Percentiles rank a stretch among this genome's conserved stretches.
These are phyloP conservation scores for Caenorhabditis wallacei DNA, from an alignment of 2,888 invertebrate genomes.

Conservation along the genomic window DNA sequence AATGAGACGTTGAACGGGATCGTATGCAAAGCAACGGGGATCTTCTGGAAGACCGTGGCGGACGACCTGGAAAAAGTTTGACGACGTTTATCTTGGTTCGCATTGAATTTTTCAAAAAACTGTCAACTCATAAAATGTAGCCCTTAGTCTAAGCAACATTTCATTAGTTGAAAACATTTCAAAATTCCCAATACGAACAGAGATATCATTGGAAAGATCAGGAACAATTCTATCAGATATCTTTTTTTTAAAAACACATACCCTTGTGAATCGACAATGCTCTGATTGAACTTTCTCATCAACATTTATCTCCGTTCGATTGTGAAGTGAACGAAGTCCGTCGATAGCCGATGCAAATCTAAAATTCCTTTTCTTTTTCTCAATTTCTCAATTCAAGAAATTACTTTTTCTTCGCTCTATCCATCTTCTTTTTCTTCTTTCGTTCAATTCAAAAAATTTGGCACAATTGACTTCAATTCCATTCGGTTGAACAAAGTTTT, in stretches of 20 bases:
- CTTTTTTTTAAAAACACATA: not conserved
- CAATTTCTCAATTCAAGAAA: not conserved
- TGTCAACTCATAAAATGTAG: too few species aligned
- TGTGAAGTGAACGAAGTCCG: constrained; percentile 76
- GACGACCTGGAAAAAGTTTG: constrained; percentile 86
- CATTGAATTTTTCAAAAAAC: too few species aligned
- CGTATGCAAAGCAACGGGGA: constrained; percentile 97
- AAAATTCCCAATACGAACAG: too few species aligned
- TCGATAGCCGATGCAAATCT: constrained; percentile 82
- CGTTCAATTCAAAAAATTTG: constrained; percentile 12
- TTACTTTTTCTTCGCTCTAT: constrained; percentile 66
- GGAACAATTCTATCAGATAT: too few species aligned
- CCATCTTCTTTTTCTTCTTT: constrained; percentile 31
- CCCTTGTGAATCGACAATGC: constrained; percentile 76
- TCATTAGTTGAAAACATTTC: too few species aligned
- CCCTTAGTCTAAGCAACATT: too few species aligned
- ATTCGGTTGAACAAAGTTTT: constrained; percentile 24
- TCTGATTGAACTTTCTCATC: constrained; percentile 77
- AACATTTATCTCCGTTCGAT: constrained; percentile 72
- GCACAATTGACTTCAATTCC: constrained; percentile 27
- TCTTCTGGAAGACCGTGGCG: constrained; percentile 99
- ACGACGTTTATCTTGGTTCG: too few species aligned
- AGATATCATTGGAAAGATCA: too few species aligned
- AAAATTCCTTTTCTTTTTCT: not conserved
- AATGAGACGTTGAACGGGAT: constrained; percentile 96